These are phyloP conservation scores for Leptodirus hochenwartii DNA, from an alignment of 2,888 invertebrate species.

Conservation along the genomic window DNA sequence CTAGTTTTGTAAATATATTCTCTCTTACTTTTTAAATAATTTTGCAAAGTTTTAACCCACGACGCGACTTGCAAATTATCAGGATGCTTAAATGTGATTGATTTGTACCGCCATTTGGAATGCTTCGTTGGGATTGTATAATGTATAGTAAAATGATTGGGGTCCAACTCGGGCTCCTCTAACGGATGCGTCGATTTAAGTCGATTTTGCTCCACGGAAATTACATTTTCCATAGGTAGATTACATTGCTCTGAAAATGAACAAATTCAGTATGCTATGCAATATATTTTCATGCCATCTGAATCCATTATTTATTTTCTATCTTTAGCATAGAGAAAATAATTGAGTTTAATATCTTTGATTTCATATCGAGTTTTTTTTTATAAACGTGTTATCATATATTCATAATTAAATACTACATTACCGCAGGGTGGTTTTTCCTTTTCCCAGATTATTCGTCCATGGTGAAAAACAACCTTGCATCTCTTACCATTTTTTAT, in stretches of 20 bases:
- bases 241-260: conserved; percentile 31
- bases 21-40: conserved; percentile 30
- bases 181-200: conserved; percentile 24
- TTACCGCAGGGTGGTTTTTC: conserved; percentile 34
- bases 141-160: conserved; percentile 38
- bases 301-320: too few relatives aligned
- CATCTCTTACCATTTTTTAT: conserved; percentile 39
- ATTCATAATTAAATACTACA: conserved; percentile 5
- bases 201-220: conserved; percentile 32
- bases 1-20: conserved; percentile 3
- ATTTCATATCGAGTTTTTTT: conserved; percentile 1
- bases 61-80: conserved; percentile 40
- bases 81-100: conserved; percentile 36
- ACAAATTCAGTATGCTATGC: conserved; percentile 4
- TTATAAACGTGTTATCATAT: too few relatives aligned
- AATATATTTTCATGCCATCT: too few relatives aligned
- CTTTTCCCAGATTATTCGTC: conserved; percentile 43
- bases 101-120: conserved; percentile 38
- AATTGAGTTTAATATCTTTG: background rate
- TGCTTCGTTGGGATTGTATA: conserved; percentile 37
- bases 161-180: conserved; percentile 21
- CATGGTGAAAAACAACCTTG: conserved; percentile 41
- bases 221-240: conserved; percentile 35
- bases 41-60: conserved; percentile 40
- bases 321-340: background rate